Base-by-base conservation (phyloP, 1,140 invertebrate genomes). In the Dreissena rostriformis region DNA sequence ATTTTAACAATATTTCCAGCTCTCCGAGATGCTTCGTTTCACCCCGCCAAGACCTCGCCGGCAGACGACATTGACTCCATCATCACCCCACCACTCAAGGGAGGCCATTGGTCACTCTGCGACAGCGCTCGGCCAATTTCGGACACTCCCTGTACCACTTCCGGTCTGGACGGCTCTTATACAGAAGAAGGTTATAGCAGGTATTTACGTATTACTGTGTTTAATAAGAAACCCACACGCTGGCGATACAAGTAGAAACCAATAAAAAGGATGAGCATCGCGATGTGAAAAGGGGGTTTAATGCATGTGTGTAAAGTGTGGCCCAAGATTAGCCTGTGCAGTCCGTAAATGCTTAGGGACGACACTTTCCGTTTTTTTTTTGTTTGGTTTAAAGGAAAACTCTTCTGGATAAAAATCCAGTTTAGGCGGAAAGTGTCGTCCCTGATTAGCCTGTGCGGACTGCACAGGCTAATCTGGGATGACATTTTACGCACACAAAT, bases 21-120 rank as follows among this genome's bases (percentile, higher is more conserved):
- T 68, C 5, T 28, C 57, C 22, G 66, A 26, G 28, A 82, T 82
- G 80, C 75, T 82, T 24, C 19, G 80, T 53, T 75, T 82, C 17
- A 82, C 80, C n/a, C 80, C 7, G 71, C 55, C 10, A 82, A 75
- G 61, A 57, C 5, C 10, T 22, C 29, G 2, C 71, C 74, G 26
- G 61, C n/a, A 51, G 51, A 65, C 28, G 80, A 82, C 22, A 74
- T 82, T 22, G 70, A 53, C 57, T 22, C 80, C 49, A 67, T 82
- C 49, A 75, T 82, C 5, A 82, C 80, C 12, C 80, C 80, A 49
- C 80, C 80, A 11, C 17, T 24, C 6, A 61, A 61, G 12, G 57
- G 57, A 61, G 57, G 57, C 11, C 17, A 61, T 24, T 61, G 17
- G 57, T 11, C 5, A 28, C 67, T 67, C 22, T 6, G 22, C 51